A percentile compares a stretch with the other conserved stretches of the same genome.
Evolutionary conservation across 2,888 invertebrate species (phyloP).

Genomic region (Ormyrus pomaceus): DNA sequence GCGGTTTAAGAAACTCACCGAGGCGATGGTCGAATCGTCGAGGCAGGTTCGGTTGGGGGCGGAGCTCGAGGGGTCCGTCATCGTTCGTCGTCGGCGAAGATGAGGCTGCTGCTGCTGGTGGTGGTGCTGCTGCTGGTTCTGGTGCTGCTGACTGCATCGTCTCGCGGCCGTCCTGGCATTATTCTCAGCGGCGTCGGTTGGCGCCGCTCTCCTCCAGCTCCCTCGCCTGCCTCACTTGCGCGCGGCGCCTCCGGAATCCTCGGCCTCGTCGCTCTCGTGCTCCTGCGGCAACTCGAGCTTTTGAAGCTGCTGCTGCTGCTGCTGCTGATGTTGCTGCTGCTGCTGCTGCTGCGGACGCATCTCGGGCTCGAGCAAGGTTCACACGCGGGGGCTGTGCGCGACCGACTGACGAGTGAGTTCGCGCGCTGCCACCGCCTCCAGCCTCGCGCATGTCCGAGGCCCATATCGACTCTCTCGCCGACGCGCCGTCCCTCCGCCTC

Average conservation of each 20-base stretch:
- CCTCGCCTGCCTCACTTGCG: slow-evolving; percentile 45
- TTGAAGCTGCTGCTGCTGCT: slow-evolving; percentile 11
- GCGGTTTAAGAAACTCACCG: slow-evolving; percentile 63
- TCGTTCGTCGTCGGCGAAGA: slow-evolving; percentile 60
- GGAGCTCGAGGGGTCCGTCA: slow-evolving; percentile 70
- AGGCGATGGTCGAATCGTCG: slow-evolving; percentile 67
- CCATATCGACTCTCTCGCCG: slow-evolving; percentile 45
- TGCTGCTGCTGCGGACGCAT: slow-evolving; percentile 21
- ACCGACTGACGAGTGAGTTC: slow-evolving; percentile 30
- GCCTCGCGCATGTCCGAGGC: slow-evolving; percentile 45
- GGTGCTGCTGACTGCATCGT: slow-evolving; percentile 45
- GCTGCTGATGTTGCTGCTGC: slow-evolving; percentile 25
- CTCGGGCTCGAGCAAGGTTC: slow-evolving; percentile 47
- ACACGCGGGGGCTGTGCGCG: slow-evolving; percentile 51
- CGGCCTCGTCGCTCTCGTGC: slow-evolving; percentile 21
- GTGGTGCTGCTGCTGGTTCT: background rate
- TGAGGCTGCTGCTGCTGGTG: slow-evolving; percentile 28
- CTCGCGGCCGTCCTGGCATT: slow-evolving; percentile 14
- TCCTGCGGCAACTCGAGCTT: background rate
- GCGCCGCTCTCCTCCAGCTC: slow-evolving; percentile 40
- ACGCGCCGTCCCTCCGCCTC: background rate
- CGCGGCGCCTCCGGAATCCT: background rate
- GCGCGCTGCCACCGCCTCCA: background rate
- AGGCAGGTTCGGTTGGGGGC: slow-evolving; percentile 61
- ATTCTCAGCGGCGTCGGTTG: slow-evolving; percentile 4